These are phyloP conservation scores for Apocrypta bakeri DNA, from an alignment of 1,140 invertebrate genomes.

Conservation along the genomic window DNA sequence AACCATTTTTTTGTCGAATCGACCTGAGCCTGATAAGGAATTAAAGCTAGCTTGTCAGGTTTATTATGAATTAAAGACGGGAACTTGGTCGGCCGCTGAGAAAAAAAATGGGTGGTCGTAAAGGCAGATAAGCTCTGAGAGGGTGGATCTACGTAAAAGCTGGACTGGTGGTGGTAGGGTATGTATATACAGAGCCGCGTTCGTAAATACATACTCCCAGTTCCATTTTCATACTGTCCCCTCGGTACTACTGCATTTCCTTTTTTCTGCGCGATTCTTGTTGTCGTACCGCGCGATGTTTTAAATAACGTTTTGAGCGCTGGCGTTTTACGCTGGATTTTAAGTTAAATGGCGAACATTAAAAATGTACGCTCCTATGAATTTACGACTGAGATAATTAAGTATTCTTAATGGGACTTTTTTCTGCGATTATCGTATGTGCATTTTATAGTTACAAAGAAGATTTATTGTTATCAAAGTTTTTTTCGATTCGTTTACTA, in stretches of 20 bases:
- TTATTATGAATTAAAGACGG: conserved; percentile 69
- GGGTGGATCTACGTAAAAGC: conserved; percentile 56
- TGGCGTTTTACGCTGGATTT: conserved; percentile 53
- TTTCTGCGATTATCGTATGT: neutral
- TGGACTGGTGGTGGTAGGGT: neutral
- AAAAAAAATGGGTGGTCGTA: conserved; percentile 63
- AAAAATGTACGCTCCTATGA: neutral
- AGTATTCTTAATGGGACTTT: neutral
- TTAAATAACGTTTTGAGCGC: conserved; percentile 55
- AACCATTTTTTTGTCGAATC: conserved; percentile 19
- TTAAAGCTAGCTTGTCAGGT: conserved; percentile 61
- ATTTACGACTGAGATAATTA: neutral
- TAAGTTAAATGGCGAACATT: neutral
- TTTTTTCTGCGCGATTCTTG: conserved; percentile 50
- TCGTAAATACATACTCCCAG: conserved; percentile 40
- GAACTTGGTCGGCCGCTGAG: conserved; percentile 50
- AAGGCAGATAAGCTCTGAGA: conserved; percentile 59
- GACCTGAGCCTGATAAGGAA: conserved; percentile 57
- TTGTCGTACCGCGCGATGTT: conserved; percentile 39
- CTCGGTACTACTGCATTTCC: conserved; percentile 49
- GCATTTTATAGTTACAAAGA: neutral
- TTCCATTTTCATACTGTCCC: conserved; percentile 49
- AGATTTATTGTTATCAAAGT: neutral
- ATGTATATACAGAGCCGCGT: neutral
- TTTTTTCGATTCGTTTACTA: too few relatives aligned